These are phyloP conservation scores for Lutjanus campechanus DNA, from an alignment of 2,797 vertebrate species.

Conservation along the genomic window DNA sequence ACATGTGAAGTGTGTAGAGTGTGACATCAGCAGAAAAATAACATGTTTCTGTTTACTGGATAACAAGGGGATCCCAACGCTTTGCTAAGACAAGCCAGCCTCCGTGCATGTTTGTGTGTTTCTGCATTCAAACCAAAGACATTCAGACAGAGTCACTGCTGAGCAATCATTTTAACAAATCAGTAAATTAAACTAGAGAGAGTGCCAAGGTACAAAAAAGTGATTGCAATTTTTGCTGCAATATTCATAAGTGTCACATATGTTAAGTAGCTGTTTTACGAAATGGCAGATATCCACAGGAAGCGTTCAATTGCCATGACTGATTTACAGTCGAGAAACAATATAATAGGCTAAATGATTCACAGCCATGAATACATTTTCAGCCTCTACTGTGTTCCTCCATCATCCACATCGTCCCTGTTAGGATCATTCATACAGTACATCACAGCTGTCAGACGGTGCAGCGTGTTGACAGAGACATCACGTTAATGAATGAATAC, in stretches of 20 bases:
- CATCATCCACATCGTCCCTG: neutral
- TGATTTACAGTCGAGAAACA: conserved; percentile 3
- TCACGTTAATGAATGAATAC: conserved; percentile 50
- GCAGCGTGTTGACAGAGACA: conserved; percentile 41
- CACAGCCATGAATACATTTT: conserved; percentile 30
- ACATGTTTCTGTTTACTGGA: conserved; percentile 9
- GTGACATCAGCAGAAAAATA: conserved; percentile 64
- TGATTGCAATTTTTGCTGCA: neutral
- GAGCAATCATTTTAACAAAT: conserved; percentile 28
- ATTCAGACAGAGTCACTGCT: conserved; percentile 6
- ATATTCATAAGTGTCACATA: conserved; percentile 4
- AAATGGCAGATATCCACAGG: conserved; percentile 4
- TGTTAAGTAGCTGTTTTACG: conserved; percentile 23
- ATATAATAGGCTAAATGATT: conserved; percentile 33
- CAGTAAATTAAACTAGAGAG: neutral
- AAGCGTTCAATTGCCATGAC: conserved; percentile 1
- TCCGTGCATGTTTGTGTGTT: conserved; percentile 6
- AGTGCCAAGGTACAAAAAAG: neutral
- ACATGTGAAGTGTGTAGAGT: conserved; percentile 58
- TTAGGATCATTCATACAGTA: conserved; percentile 18
- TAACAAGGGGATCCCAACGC: neutral
- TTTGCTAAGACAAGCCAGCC: neutral
- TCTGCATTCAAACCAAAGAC: conserved; percentile 4
- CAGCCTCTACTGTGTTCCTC: neutral
- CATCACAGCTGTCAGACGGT: conserved; percentile 51